Percentiles rank a stretch among this genome's conserved stretches.
phyloP scores from a whole-genome alignment of 2,888 invertebrate genomes.

The Tupiocoris notatus region DNA sequence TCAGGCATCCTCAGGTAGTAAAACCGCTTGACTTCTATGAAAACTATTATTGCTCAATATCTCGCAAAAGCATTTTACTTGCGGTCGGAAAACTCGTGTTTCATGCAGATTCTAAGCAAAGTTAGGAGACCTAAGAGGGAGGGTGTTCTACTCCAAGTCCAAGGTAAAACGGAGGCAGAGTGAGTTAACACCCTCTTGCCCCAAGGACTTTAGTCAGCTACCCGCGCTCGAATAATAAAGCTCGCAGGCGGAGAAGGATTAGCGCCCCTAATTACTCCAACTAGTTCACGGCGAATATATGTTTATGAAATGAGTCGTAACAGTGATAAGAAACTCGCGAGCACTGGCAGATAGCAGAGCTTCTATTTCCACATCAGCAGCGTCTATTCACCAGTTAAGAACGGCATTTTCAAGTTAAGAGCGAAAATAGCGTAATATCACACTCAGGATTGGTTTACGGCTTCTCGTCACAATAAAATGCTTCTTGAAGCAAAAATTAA shows the following conservation, averaged over 20 bases:
- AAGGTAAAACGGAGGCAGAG: background rate
- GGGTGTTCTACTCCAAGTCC: background rate
- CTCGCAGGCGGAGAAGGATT: conserved; percentile 17
- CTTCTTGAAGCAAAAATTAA: too few relatives aligned
- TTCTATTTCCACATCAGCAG: too few relatives aligned
- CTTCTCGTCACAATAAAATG: too few relatives aligned
- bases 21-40: too few relatives aligned
- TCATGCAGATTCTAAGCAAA: conserved; percentile 19
- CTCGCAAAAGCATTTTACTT: too few relatives aligned
- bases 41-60: too few relatives aligned
- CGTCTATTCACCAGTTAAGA: too few relatives aligned
- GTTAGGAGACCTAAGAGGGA: conserved; percentile 13
- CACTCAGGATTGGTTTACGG: too few relatives aligned
- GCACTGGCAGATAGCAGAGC: too few relatives aligned
- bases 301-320: conserved; percentile 21
- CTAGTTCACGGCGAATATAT: conserved; percentile 27
- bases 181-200: conserved; percentile 21
- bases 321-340: background rate
- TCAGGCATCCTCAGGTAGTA: too few relatives aligned
- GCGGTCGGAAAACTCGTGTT: conserved; percentile 13
- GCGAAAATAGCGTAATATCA: too few relatives aligned
- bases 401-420: too few relatives aligned
- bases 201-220: background rate
- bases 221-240: conserved; percentile 12
- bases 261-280: conserved; percentile 25